Evolutionary conservation across 2,888 invertebrate species (phyloP).

Genomic region (Cantharis flavilabris): DNA sequence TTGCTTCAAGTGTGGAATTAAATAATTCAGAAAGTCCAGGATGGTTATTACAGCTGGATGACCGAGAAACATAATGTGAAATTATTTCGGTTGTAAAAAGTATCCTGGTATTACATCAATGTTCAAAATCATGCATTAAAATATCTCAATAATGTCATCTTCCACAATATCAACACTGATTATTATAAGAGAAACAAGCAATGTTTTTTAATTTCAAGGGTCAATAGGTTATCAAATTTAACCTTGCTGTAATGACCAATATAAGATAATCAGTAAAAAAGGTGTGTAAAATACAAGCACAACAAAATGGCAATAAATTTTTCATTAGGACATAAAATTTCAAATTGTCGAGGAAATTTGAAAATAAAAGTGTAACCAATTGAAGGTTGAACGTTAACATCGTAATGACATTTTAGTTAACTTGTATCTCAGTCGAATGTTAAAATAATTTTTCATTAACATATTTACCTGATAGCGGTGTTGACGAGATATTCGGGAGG

Average conservation of each 20-base stretch:
- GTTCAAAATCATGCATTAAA: neutral
- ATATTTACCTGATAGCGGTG: constrained; percentile 76
- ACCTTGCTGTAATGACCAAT: neutral
- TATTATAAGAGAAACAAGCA: neutral
- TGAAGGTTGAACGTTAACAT: neutral
- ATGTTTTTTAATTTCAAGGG: neutral
- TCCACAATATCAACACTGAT: neutral
- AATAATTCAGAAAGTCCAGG: neutral
- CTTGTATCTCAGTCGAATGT: neutral
- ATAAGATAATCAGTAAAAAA: neutral
- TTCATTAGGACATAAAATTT: neutral
- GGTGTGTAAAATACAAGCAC: neutral
- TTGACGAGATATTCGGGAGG: constrained; percentile 99
- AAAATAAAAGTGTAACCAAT: neutral
- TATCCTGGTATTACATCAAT: neutral
- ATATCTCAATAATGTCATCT: neutral
- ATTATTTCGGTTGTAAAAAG: too few species aligned
- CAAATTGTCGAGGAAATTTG: neutral
- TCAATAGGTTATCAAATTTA: neutral
- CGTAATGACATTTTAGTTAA: neutral
- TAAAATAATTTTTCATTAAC: neutral
- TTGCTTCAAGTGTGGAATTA: neutral
- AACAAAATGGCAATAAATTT: neutral
- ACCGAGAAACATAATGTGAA: too few species aligned
- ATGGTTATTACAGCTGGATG: too few species aligned